These are phyloP conservation scores for Drosophila bipectinata DNA, from an alignment of 1,140 invertebrate genomes.

Conservation along the genomic window DNA sequence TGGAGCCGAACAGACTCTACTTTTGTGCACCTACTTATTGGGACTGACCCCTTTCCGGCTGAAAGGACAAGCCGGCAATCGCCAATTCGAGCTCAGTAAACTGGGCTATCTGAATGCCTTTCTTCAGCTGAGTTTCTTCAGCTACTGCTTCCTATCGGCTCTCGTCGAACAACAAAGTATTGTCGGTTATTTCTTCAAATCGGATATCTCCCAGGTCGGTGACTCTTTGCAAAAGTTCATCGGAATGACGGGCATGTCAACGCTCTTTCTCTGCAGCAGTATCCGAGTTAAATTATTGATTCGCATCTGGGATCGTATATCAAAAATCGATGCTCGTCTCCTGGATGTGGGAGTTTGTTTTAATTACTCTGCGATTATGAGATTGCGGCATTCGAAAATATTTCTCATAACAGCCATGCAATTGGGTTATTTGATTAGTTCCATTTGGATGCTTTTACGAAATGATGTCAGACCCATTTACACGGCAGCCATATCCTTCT, in stretches of 20 bases:
- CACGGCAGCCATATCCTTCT: conserved; percentile 73
- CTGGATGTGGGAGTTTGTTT: conserved; percentile 66
- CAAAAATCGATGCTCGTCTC: conserved; percentile 52
- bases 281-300: conserved; percentile 60
- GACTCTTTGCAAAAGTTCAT: conserved; percentile 78
- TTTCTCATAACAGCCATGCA: conserved; percentile 55
- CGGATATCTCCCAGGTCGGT: conserved; percentile 73
- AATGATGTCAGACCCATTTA: conserved; percentile 71
- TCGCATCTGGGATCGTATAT: conserved; percentile 56
- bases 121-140: conserved; percentile 72
- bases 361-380: conserved; percentile 69
- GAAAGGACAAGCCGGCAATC: conserved; percentile 18
- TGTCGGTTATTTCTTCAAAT: conserved; percentile 79
- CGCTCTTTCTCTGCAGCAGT: conserved; percentile 62
- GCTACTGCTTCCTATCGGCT: conserved; percentile 70
- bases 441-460: conserved; percentile 60
- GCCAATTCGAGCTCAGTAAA: conserved; percentile 56
- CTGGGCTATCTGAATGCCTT: conserved; percentile 71
- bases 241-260: conserved; percentile 70
- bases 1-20: conserved; percentile 63
- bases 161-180: conserved; percentile 75
- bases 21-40: conserved; percentile 69
- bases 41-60: conserved; percentile 73
- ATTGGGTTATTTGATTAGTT: conserved; percentile 62
- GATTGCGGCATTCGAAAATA: conserved; percentile 54